Conservation (phyloP, 2,888 invertebrate genomes). For the Drosophila subsilvestris region DNA sequence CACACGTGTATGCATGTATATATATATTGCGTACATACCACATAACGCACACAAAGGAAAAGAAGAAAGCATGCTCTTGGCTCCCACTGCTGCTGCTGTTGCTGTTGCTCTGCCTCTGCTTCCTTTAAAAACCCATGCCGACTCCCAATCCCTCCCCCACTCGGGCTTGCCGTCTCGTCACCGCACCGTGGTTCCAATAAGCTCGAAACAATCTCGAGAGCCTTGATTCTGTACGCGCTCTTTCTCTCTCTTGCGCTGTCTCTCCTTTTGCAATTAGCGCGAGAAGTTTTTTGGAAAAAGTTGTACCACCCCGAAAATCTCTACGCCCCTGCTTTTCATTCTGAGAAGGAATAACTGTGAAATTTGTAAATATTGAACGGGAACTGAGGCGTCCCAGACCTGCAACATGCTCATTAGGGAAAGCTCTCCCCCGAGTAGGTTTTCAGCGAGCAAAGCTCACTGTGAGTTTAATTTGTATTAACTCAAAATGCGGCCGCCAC, state of each 20-base stretch:
- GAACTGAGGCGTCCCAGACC: conserved; percentile 13
- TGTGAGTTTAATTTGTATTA: conserved; percentile 41
- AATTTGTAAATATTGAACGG: conserved; percentile 42
- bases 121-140: not conserved
- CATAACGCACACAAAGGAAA: conserved; percentile 16
- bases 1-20: conserved; percentile 8
- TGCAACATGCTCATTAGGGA: conserved; percentile 34
- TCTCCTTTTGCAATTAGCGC: not conserved
- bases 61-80: conserved; percentile 16
- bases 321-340: conserved; percentile 4
- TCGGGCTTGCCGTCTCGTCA: conserved; percentile 33
- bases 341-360: conserved; percentile 29
- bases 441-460: conserved; percentile 32
- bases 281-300: conserved; percentile 4
- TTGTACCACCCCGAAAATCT: conserved; percentile 1
- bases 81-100: not conserved
- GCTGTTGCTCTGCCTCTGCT: not conserved
- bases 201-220: not conserved
- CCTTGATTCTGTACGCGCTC: not conserved
- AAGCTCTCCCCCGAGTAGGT: conserved; percentile 19
- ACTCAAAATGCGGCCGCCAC: conserved; percentile 36
- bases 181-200: conserved; percentile 58
- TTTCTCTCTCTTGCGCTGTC: not conserved
- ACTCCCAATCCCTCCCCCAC: conserved; percentile 1
- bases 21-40: conserved; percentile 15